These are phyloP conservation scores for Ammodytes marinus DNA, from an alignment of 2,113 vertebrate genomes.

Conservation along the genomic window DNA sequence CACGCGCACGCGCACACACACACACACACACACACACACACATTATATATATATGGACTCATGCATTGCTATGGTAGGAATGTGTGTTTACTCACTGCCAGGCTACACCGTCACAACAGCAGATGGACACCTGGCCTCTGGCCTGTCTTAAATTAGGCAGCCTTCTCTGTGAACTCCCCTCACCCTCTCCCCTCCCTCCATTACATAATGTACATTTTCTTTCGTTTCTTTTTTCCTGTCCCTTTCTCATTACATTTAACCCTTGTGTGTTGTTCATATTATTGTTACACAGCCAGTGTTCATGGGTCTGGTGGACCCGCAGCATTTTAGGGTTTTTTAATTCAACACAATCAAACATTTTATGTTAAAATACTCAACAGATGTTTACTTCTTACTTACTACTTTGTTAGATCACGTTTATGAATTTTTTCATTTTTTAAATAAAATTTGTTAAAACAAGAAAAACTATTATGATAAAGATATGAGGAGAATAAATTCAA, in stretches of 20 bases:
- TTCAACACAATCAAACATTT: too few relatives aligned
- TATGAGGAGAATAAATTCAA: too few relatives aligned
- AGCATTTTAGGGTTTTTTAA: too few relatives aligned
- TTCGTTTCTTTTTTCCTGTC: not conserved
- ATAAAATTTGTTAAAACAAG: too few relatives aligned
- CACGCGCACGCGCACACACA: not conserved
- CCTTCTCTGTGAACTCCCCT: constrained; percentile 9
- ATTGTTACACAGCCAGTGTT: too few relatives aligned
- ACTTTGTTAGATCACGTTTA: too few relatives aligned
- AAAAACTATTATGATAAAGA: too few relatives aligned
- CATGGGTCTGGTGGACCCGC: too few relatives aligned
- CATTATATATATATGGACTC: not conserved
- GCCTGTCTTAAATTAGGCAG: constrained; percentile 60
- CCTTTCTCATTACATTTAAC: too few relatives aligned
- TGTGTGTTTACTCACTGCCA: constrained; percentile 52
- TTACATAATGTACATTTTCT: not conserved
- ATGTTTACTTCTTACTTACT: too few relatives aligned
- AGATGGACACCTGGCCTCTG: constrained; percentile 58
- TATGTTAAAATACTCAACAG: too few relatives aligned
- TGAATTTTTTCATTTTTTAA: too few relatives aligned
- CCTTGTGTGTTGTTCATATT: not conserved
- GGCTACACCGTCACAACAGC: constrained; percentile 21
- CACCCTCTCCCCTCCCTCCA: not conserved
- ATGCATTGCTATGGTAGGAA: constrained; percentile 39
- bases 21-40: constrained; percentile 9